Evolutionary conservation across 2,888 invertebrate species (phyloP).

Genomic region (Ophioninae sp.): DNA sequence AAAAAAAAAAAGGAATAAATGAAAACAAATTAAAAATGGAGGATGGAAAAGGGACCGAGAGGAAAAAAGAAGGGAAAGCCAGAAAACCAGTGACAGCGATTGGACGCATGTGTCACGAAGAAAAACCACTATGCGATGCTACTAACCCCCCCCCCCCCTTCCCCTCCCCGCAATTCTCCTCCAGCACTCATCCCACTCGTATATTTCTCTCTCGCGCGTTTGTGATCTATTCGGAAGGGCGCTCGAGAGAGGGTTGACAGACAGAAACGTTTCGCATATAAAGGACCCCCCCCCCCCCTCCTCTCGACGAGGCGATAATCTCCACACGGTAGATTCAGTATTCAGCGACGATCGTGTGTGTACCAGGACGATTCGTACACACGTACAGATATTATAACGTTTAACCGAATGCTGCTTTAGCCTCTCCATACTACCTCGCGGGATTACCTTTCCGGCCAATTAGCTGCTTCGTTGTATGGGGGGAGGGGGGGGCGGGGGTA

Average conservation of each 20-base stretch:
- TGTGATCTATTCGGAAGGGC: not conserved
- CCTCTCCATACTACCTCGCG: conserved; percentile 42
- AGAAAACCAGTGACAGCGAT: conserved; percentile 16
- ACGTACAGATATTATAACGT: conserved; percentile 31
- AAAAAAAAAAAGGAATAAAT: not conserved
- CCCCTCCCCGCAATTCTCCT: not conserved
- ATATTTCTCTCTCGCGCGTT: not conserved
- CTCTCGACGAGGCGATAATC: not conserved
- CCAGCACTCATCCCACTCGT: not conserved
- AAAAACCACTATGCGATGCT: conserved; percentile 52
- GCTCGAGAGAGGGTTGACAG: conserved; percentile 19
- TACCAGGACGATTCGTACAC: conserved; percentile 2
- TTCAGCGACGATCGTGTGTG: conserved; percentile 53
- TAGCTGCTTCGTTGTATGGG: conserved; percentile 42
- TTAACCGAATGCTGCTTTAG: conserved; percentile 7
- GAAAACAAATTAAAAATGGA: not conserved
- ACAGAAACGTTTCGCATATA: conserved; percentile 21
- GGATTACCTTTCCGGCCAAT: conserved; percentile 62
- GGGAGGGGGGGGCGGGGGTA: too few species aligned
- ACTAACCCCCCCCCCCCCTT: not conserved
- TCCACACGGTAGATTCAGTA: conserved; percentile 5
- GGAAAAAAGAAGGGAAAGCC: not conserved
- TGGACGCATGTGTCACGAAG: conserved; percentile 58
- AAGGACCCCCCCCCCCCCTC: not conserved
- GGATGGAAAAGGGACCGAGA: not conserved